Evolutionary conservation across 2,113 vertebrate species (phyloP).

Genomic region (Mirounga angustirostris): DNA sequence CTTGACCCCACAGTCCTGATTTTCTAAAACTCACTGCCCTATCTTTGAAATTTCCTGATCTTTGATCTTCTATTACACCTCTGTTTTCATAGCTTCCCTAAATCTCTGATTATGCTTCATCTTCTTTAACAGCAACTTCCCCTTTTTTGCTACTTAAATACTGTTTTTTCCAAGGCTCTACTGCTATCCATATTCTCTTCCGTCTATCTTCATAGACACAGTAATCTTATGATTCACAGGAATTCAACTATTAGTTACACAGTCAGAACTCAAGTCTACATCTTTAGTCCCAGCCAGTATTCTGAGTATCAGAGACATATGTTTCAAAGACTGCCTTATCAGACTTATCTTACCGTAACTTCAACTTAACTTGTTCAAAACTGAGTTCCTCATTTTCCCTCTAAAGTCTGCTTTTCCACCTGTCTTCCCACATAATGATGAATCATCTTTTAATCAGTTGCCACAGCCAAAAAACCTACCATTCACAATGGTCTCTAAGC

Average conservation of each 20-base stretch:
- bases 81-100: not conserved
- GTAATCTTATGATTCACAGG: not conserved
- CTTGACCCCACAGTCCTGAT: not conserved
- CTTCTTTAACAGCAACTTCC: not conserved
- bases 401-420: not conserved
- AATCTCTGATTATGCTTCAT: not conserved
- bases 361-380: not conserved
- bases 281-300: not conserved
- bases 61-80: not conserved
- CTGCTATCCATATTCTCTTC: not conserved
- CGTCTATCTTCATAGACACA: not conserved
- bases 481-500: not conserved
- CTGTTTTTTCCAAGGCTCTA: not conserved
- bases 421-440: not conserved
- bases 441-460: not conserved
- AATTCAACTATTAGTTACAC: not conserved
- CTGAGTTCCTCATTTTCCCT: not conserved
- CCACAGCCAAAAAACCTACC: not conserved
- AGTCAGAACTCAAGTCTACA: not conserved
- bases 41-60: not conserved
- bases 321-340: not conserved
- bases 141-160: not conserved
- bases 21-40: not conserved
- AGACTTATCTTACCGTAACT: not conserved
- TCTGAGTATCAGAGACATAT: not conserved